Evolutionary conservation across 2,797 vertebrate species (phyloP).

Genomic region (Poeciliopsis presidionis): DNA sequence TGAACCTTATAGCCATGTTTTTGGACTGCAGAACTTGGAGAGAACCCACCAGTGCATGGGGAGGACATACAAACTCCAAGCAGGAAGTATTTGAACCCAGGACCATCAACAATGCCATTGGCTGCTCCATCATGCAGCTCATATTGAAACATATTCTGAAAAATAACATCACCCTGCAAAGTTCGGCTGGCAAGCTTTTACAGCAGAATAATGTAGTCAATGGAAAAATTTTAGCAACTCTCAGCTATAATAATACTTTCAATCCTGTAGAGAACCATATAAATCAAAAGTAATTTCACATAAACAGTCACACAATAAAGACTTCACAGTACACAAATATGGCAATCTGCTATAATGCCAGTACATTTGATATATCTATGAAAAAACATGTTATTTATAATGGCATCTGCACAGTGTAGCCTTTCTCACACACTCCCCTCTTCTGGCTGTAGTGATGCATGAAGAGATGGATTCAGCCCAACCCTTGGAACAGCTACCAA

Average conservation of each 20-base stretch:
- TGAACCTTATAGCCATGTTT: not conserved
- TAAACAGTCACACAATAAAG: not conserved
- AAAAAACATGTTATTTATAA: conserved; percentile 37
- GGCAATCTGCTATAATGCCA: conserved; percentile 29
- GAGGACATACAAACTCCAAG: not conserved
- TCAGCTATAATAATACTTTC: not conserved
- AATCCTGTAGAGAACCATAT: not conserved
- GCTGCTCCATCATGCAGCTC: not conserved
- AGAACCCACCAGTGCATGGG: not conserved
- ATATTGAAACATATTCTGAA: not conserved
- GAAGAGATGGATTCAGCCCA: conserved; percentile 50
- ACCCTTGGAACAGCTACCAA: conserved; percentile 41
- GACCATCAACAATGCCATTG: not conserved
- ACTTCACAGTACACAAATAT: not conserved
- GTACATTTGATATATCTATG: conserved; percentile 18
- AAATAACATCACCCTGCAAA: not conserved
- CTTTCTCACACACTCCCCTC: conserved; percentile 31
- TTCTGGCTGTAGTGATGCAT: conserved; percentile 31
- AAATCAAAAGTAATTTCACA: conserved; percentile 46
- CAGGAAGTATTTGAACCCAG: not conserved
- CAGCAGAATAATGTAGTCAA: not conserved
- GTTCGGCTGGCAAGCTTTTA: not conserved
- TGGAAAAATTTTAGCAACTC: not conserved
- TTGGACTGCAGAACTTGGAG: not conserved
- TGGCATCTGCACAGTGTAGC: conserved; percentile 34